These are phyloP conservation scores for Columba livia DNA, from an alignment of 2,113 vertebrate genomes.

Conservation along the genomic window DNA sequence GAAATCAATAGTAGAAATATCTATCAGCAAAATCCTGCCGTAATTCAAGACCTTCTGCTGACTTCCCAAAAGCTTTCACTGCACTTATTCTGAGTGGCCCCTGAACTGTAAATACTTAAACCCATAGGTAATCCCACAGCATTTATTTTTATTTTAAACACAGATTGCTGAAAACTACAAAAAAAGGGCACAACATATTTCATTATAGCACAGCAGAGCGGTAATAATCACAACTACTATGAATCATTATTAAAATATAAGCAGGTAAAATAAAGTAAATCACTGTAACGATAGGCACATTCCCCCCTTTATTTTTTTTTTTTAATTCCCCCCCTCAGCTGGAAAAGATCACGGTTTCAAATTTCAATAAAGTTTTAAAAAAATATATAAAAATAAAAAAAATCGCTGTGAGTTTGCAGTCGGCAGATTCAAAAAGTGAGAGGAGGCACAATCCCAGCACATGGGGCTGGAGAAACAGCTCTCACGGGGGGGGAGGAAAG, in stretches of 20 bases:
- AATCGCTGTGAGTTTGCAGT: conserved; percentile 49
- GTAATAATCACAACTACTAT: background rate
- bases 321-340: background rate
- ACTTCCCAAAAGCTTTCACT: background rate
- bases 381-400: background rate
- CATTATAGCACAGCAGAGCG: background rate
- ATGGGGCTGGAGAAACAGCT: conserved; percentile 35
- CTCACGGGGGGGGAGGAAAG: rapidly evolving
- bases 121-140: background rate
- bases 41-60: conserved; percentile 11
- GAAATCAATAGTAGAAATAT: background rate
- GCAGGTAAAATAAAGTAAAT: conserved; percentile 66
- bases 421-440: conserved; percentile 55
- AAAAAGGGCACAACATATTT: background rate
- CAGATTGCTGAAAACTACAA: background rate
- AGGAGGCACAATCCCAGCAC: conserved; percentile 51
- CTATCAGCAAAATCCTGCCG: background rate
- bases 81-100: background rate
- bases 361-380: conserved; percentile 59
- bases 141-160: conserved; percentile 8
- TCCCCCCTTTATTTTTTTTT: background rate
- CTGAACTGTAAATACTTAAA: background rate
- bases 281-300: conserved; percentile 45
- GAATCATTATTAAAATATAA: conserved; percentile 43
- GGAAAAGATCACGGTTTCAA: conserved; percentile 43